Evolutionary conservation across 2,888 invertebrate genomes (phyloP).

Genomic region (Tenthredo amoena): DNA sequence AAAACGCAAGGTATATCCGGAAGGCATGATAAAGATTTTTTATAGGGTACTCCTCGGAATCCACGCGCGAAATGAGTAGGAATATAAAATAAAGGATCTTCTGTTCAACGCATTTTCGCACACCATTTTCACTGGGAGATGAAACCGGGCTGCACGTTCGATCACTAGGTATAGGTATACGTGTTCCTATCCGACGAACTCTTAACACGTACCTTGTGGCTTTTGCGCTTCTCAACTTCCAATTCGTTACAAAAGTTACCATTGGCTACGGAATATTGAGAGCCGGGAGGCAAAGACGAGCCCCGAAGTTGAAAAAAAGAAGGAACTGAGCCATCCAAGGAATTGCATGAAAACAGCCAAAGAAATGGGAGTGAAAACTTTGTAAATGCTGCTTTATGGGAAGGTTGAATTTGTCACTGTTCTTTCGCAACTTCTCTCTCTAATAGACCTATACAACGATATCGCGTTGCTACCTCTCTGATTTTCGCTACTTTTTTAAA

Average conservation of each 20-base stretch:
- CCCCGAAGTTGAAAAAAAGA: slow-evolving; percentile 6
- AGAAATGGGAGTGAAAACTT: slow-evolving; percentile 36
- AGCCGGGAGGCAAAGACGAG: slow-evolving; percentile 31
- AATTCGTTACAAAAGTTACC: slow-evolving; percentile 42
- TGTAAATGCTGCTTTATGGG: slow-evolving; percentile 32
- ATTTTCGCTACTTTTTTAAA: slow-evolving; percentile 5
- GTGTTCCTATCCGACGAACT: slow-evolving; percentile 23
- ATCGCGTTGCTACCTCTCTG: slow-evolving; percentile 7
- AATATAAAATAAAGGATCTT: slow-evolving; percentile 42
- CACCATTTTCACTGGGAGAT: neutral
- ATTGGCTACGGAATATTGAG: slow-evolving; percentile 42
- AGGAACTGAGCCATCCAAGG: slow-evolving; percentile 11
- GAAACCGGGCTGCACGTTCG: slow-evolving; percentile 3
- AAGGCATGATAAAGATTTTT: slow-evolving; percentile 45
- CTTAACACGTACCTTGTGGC: slow-evolving; percentile 42
- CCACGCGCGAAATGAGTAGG: slow-evolving; percentile 34
- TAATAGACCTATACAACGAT: neutral
- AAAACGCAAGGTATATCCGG: slow-evolving; percentile 13
- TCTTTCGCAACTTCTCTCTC: slow-evolving; percentile 18
- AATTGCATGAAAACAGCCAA: slow-evolving; percentile 25
- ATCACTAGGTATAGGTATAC: neutral
- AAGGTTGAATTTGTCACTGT: slow-evolving; percentile 37
- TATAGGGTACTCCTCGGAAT: slow-evolving; percentile 25
- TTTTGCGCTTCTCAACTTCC: slow-evolving; percentile 37
- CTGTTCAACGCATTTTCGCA: slow-evolving; percentile 42